Evolutionary conservation across 2,888 invertebrate genomes (phyloP).

Genomic region (Teleogryllus oceanicus): DNA sequence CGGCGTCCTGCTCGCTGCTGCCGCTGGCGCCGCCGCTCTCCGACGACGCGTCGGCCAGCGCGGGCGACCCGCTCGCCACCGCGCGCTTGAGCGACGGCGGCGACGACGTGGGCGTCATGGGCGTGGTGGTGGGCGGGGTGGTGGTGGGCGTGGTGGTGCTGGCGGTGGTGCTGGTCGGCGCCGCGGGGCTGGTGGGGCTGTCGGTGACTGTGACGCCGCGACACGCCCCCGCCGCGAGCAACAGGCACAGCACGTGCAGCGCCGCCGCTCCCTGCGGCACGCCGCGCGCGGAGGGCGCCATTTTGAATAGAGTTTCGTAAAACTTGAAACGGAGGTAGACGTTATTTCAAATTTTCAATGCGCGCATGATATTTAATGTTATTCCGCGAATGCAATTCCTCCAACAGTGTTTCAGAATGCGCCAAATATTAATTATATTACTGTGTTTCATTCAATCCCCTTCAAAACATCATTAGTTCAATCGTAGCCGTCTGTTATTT

Average conservation of each 20-base stretch:
- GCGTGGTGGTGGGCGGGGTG: not conserved
- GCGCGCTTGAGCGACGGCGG: not conserved
- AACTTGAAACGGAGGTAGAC: no score
- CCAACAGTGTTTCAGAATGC: no score
- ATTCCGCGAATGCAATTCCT: no score
- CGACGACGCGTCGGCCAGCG: not conserved
- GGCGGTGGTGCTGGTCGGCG: not conserved
- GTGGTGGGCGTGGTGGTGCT: not conserved
- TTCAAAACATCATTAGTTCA: no score
- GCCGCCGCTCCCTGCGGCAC: not conserved
- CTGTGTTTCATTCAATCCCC: no score
- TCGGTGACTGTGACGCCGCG: not conserved
- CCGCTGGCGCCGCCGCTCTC: not conserved
- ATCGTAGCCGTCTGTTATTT: no score
- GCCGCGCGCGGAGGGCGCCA: no score
- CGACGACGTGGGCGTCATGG: not conserved
- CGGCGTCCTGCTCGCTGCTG: conserved; percentile 52
- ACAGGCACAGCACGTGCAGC: not conserved
- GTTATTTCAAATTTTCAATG: no score
- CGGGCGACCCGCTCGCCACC: not conserved
- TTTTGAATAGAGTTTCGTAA: no score
- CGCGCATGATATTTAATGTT: no score
- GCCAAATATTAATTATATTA: no score
- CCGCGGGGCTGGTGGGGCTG: not conserved
- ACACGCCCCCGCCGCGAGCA: not conserved